These are phyloP conservation scores for Pherbina coryleti DNA, from an alignment of 2,888 invertebrate species.

Conservation along the genomic window DNA sequence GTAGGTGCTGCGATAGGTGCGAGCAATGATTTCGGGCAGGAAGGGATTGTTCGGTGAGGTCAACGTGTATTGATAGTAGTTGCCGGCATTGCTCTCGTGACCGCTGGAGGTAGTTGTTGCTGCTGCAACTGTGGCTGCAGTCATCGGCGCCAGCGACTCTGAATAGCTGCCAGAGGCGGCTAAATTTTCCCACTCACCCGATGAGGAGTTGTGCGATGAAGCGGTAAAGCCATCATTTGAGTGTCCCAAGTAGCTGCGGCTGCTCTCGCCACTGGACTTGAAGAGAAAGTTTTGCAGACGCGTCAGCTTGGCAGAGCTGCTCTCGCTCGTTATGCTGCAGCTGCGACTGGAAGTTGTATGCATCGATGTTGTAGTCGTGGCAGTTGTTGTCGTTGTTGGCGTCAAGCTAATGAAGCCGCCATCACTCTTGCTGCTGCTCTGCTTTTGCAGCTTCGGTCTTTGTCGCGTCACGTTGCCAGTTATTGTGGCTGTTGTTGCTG, in stretches of 20 bases:
- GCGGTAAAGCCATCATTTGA: constrained; percentile 64
- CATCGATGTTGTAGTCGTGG: constrained; percentile 15
- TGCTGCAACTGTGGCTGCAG: constrained; percentile 37
- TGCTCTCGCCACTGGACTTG: constrained; percentile 64
- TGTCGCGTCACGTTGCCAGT: not conserved
- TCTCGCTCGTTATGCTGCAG: constrained; percentile 63
- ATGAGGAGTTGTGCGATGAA: constrained; percentile 63
- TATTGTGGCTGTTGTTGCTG: constrained; percentile 12
- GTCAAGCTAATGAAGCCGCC: constrained; percentile 24
- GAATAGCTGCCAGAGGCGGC: constrained; percentile 42
- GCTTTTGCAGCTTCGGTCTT: constrained; percentile 47
- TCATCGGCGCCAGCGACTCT: constrained; percentile 1
- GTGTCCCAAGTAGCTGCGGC: constrained; percentile 60
- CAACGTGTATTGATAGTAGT: constrained; percentile 65
- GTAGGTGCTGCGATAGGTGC: constrained; percentile 64
- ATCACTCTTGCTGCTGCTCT: constrained; percentile 54
- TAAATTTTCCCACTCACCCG: constrained; percentile 64
- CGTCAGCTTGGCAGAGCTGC: constrained; percentile 59
- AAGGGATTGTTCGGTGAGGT: constrained; percentile 69
- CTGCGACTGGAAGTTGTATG: constrained; percentile 57
- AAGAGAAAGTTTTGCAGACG: constrained; percentile 67
- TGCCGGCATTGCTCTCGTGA: constrained; percentile 47
- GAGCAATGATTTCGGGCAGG: constrained; percentile 67
- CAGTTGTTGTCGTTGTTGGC: constrained; percentile 14
- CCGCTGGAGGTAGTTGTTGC: not conserved